Percentiles rank a stretch among this genome's conserved stretches.
These are phyloP conservation scores for Pegea sp. DNA, from an alignment of 23 tunicate genomes.

Conservation along the genomic window DNA sequence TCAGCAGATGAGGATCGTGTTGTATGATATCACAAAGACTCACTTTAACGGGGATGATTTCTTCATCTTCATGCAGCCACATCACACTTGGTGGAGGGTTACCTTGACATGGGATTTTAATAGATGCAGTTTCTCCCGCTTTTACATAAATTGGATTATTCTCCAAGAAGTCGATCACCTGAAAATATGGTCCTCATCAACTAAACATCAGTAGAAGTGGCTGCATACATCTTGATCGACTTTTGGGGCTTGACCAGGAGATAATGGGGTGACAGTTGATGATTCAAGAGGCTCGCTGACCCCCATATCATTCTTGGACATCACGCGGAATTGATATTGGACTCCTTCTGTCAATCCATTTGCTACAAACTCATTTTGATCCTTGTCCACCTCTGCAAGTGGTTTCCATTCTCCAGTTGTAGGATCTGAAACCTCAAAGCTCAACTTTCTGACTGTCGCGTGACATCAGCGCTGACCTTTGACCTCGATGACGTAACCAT, in stretches of 20 bases:
- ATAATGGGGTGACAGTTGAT: slow-evolving; percentile 30
- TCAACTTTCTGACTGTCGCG: no score
- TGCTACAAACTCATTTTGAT: slow-evolving; percentile 16
- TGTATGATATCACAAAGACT: background rate
- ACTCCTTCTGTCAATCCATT: slow-evolving; percentile 51
- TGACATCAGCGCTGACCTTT: slow-evolving; percentile 44
- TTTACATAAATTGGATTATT: slow-evolving; percentile 72
- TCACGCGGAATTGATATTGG: slow-evolving; percentile 54
- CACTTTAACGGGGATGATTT: slow-evolving; percentile 74
- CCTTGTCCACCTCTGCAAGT: slow-evolving; percentile 21
- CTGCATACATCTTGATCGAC: slow-evolving; percentile 56
- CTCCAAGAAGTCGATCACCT: slow-evolving; percentile 61
- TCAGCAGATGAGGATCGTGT: background rate
- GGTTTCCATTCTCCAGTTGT: slow-evolving; percentile 46
- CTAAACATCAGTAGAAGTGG: background rate
- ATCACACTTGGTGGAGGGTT: slow-evolving; percentile 75
- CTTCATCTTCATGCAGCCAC: slow-evolving; percentile 86
- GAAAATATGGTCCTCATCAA: background rate
- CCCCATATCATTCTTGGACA: slow-evolving; percentile 58
- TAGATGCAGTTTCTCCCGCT: slow-evolving; percentile 90
- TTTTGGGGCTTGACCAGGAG: slow-evolving; percentile 48
- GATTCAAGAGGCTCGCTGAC: slow-evolving; percentile 63
- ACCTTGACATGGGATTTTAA: slow-evolving; percentile 56
- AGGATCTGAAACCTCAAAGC: no score
- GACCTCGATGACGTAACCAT: slow-evolving; percentile 57